Percentiles rank a stretch among this genome's conserved stretches.
phyloP scores from a whole-genome alignment of 2,113 vertebrate species.

The pig (Sus scrofa) region DNA sequence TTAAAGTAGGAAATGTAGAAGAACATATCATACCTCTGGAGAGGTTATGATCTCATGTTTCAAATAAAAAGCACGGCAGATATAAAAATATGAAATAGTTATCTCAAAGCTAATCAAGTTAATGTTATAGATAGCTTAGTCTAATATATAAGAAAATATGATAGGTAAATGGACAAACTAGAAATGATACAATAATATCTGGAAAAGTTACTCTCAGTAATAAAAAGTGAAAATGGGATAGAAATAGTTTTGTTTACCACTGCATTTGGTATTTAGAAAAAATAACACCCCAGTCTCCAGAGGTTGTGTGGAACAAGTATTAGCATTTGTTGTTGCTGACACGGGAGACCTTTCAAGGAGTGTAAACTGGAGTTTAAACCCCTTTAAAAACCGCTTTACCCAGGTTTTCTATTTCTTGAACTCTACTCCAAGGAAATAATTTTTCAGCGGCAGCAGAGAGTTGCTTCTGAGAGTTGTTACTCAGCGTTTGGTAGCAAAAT shows the following conservation, averaged over 20 bases:
- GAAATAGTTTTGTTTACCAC: slow-evolving; percentile 5
- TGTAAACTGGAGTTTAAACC: background rate
- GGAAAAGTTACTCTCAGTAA: slow-evolving; percentile 21
- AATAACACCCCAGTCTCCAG: background rate
- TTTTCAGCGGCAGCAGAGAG: background rate
- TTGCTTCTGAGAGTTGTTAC: background rate
- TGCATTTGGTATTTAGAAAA: background rate
- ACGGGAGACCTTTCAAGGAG: background rate
- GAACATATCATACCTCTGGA: background rate
- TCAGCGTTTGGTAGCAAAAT: background rate
- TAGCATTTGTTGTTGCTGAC: background rate
- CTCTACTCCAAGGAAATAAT: slow-evolving; percentile 20
- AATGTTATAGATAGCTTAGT: background rate
- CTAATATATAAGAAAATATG: background rate
- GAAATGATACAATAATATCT: background rate
- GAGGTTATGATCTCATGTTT: background rate
- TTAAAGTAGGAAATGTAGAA: background rate
- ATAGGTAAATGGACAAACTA: background rate
- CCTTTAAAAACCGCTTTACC: background rate
- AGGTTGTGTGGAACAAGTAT: background rate
- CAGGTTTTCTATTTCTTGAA: background rate
- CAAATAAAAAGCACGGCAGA: background rate
- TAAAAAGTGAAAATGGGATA: slow-evolving; percentile 14
- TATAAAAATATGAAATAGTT: background rate
- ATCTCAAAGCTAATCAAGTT: background rate